Conservation (phyloP, 1,140 invertebrate species). For the Drosophila erecta region DNA sequence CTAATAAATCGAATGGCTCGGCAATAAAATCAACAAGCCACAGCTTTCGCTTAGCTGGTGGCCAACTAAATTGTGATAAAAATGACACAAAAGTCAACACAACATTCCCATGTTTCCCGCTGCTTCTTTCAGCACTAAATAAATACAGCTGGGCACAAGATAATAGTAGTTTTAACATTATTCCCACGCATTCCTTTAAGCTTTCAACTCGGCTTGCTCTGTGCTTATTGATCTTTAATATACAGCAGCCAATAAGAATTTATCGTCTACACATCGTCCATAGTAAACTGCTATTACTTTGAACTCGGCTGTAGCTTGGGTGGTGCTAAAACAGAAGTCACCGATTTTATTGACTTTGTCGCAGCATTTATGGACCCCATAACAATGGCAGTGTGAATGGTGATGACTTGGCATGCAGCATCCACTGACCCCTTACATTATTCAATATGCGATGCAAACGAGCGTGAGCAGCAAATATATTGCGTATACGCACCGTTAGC, state of each 20-base stretch:
- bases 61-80: constrained; percentile 76
- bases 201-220: too few species aligned
- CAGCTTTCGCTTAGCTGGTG: constrained; percentile 41
- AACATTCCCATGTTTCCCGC: constrained; percentile 30
- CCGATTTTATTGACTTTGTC: constrained; percentile 69
- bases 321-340: constrained; percentile 25
- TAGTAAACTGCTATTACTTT: neutral
- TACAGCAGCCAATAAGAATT: too few species aligned
- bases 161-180: neutral
- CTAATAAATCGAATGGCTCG: constrained; percentile 71
- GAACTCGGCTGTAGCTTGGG: neutral
- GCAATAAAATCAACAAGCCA: constrained; percentile 70
- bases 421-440: constrained; percentile 54
- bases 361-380: constrained; percentile 59
- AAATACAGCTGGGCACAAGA: neutral
- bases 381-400: constrained; percentile 56
- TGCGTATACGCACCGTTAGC: constrained; percentile 67
- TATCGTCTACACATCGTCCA: too few species aligned
- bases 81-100: constrained; percentile 74
- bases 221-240: too few species aligned
- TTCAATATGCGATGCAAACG: constrained; percentile 60
- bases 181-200: too few species aligned
- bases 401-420: constrained; percentile 56
- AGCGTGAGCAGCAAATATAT: constrained; percentile 46
- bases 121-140: constrained; percentile 4